Evolutionary conservation across 2,113 vertebrate genomes (phyloP).

Genomic region (Thalassoma bifasciatum): DNA sequence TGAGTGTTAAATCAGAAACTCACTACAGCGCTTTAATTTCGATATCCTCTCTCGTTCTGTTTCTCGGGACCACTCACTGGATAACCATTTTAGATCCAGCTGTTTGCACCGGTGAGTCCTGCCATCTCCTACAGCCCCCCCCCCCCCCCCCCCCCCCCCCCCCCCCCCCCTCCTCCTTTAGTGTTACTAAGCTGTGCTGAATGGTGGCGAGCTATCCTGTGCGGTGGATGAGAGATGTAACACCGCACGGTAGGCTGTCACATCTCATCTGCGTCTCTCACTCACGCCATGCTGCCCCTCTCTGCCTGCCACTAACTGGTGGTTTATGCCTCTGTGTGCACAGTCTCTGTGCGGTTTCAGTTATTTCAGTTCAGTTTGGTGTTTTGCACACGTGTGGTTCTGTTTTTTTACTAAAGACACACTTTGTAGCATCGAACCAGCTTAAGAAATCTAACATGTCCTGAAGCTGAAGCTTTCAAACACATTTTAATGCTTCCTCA

Average conservation of each 20-base stretch:
- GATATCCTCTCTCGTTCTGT: conserved; percentile 89
- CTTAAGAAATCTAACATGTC: conserved; percentile 11
- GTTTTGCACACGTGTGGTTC: conserved; percentile 50
- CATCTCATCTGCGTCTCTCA: conserved; percentile 64
- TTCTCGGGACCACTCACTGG: conserved; percentile 93
- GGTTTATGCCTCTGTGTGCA: conserved; percentile 67
- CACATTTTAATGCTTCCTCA: not conserved
- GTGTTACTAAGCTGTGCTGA: conserved; percentile 69
- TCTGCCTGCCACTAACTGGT: conserved; percentile 75
- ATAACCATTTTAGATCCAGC: conserved; percentile 99
- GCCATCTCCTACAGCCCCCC: conserved; percentile 79
- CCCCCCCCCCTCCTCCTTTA: conserved; percentile 48
- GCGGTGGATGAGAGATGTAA: conserved; percentile 49
- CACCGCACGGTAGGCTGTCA: conserved; percentile 66
- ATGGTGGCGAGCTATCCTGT: conserved; percentile 55
- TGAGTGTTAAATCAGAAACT: conserved; percentile 18
- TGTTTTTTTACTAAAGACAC: conserved; percentile 73
- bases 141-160: conserved; percentile 66
- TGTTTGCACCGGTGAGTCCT: conserved; percentile 99
- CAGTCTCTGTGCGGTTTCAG: conserved; percentile 46
- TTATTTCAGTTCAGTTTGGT: conserved; percentile 55
- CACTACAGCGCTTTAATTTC: conserved; percentile 78
- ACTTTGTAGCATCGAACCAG: conserved; percentile 51
- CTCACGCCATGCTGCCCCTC: conserved; percentile 55
- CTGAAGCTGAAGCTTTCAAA: not conserved